Percentiles rank a stretch among this genome's conserved stretches.
These are phyloP conservation scores for Casuarius casuarius DNA, from an alignment of 2,113 vertebrate genomes.

Conservation along the genomic window DNA sequence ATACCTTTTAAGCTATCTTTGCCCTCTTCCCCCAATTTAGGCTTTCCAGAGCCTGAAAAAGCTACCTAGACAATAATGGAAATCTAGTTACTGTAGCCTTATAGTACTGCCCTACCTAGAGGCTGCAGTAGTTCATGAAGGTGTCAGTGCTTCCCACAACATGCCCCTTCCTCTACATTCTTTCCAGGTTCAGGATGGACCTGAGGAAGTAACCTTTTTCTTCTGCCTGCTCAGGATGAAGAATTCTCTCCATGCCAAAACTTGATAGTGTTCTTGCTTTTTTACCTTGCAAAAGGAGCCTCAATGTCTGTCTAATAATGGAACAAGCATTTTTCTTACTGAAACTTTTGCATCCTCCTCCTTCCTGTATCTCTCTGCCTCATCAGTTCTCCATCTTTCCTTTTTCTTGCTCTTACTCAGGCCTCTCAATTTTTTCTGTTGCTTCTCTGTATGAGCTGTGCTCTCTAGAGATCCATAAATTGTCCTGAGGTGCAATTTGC, in stretches of 20 bases:
- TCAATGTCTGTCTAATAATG: neutral
- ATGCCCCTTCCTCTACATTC: neutral
- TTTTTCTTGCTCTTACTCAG: neutral
- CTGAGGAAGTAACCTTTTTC: neutral
- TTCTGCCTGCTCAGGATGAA: neutral
- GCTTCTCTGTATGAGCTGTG: constrained; percentile 4
- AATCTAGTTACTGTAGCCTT: neutral
- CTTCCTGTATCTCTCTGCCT: neutral
- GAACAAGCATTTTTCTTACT: neutral
- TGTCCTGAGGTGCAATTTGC: neutral
- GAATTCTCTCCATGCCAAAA: neutral
- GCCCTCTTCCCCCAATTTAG: neutral
- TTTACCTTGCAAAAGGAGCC: neutral
- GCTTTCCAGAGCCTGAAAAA: neutral
- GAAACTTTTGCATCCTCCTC: neutral
- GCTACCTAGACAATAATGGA: neutral
- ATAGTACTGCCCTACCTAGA: neutral
- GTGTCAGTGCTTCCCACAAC: neutral
- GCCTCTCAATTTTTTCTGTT: neutral
- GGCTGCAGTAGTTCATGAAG: neutral
- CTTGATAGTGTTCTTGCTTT: neutral
- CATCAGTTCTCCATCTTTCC: neutral
- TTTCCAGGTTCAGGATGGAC: neutral
- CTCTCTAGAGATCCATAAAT: constrained; percentile 15
- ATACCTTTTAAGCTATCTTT: neutral